Conservation (phyloP, 1,140 invertebrate species). For the Nomia melanderi region DNA sequence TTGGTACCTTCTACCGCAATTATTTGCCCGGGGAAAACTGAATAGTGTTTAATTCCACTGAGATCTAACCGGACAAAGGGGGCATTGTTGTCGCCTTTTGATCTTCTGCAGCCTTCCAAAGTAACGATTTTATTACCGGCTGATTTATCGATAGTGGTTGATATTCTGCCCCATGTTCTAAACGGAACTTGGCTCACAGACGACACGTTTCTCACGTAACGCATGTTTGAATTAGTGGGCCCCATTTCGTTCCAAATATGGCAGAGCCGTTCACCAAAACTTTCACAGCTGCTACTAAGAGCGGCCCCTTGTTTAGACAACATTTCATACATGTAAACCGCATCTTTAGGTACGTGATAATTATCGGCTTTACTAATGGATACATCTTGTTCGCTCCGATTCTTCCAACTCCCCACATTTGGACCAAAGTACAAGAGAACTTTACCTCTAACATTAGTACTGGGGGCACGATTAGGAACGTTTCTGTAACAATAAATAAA, state of each 20-base stretch:
- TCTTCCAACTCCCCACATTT: conserved; percentile 66
- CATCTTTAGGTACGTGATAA: conserved; percentile 67
- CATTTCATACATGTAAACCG: conserved; percentile 82
- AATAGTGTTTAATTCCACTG: conserved; percentile 85
- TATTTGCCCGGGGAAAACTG: conserved; percentile 93
- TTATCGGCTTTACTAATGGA: conserved; percentile 54
- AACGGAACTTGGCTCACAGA: conserved; percentile 74
- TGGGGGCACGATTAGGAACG: conserved; percentile 52
- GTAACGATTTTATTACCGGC: conserved; percentile 80
- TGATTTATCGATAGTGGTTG: background rate
- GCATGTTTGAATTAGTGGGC: conserved; percentile 37
- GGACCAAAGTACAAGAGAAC: conserved; percentile 64
- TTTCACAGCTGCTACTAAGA: conserved; percentile 78
- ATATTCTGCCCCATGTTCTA: conserved; percentile 82
- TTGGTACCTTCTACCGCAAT: conserved; percentile 88
- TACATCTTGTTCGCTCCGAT: conserved; percentile 34
- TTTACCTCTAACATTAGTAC: conserved; percentile 60
- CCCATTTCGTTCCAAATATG: conserved; percentile 56
- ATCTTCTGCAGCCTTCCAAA: conserved; percentile 85
- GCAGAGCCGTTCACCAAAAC: conserved; percentile 70
- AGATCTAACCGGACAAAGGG: conserved; percentile 82
- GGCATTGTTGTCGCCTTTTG: conserved; percentile 67
- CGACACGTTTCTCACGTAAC: conserved; percentile 64
- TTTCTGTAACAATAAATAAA: conserved; percentile 60
- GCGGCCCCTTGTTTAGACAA: conserved; percentile 77